phyloP scores from a whole-genome alignment of 2,113 vertebrate species.

The Setophaga petechia region DNA sequence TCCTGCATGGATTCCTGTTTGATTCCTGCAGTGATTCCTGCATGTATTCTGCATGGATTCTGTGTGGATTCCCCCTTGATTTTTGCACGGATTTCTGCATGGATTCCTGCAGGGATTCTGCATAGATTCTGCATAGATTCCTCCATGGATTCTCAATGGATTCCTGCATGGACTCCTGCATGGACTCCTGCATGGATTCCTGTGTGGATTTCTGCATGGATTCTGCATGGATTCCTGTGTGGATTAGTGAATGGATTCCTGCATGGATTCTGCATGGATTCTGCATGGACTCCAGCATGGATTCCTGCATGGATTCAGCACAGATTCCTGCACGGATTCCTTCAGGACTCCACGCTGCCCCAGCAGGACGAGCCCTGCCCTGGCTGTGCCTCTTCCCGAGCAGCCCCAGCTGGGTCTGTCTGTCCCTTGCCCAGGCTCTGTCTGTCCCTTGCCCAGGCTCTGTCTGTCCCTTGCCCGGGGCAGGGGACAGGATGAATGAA shows the following conservation, averaged over 20 bases:
- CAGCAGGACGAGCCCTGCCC: conserved; percentile 27
- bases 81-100: too few relatives aligned
- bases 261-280: background rate
- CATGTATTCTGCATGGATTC: background rate
- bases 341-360: background rate
- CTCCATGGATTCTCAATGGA: background rate
- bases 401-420: conserved; percentile 40
- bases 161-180: too few relatives aligned
- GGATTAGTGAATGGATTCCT: background rate
- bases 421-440: too few relatives aligned
- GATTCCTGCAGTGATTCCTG: background rate
- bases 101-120: too few relatives aligned
- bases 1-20: background rate
- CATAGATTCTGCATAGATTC: too few relatives aligned
- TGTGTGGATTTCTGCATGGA: background rate
- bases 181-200: too few relatives aligned
- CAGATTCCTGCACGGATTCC: too few relatives aligned
- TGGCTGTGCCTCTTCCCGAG: background rate
- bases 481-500: background rate
- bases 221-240: too few relatives aligned
- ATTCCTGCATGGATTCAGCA: too few relatives aligned
- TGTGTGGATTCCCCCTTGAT: background rate
- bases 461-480: background rate
- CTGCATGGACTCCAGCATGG: too few relatives aligned
- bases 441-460: background rate